A percentile compares a stretch with the other conserved stretches of the same genome.
Evolutionary conservation across 2,888 invertebrate genomes (phyloP).

Genomic region (Sinodicranocentrus sp.): DNA sequence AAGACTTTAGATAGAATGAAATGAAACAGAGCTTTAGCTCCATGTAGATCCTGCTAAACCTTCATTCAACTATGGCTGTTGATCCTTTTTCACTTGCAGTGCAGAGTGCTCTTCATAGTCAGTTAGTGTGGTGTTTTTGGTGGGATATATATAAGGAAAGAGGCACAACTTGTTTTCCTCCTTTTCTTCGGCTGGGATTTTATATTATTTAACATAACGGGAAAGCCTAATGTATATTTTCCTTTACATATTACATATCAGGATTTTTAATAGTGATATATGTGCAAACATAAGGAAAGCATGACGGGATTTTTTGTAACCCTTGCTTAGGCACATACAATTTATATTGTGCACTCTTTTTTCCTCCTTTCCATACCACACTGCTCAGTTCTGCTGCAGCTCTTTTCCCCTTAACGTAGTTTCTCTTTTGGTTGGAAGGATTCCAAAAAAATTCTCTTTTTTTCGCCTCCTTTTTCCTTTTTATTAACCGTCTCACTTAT

Average conservation of each 20-base stretch:
- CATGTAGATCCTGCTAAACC: slow-evolving; percentile 54
- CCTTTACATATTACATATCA: background rate
- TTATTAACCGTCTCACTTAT: slow-evolving; percentile 49
- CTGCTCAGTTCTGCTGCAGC: slow-evolving; percentile 52
- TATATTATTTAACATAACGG: slow-evolving; percentile 63
- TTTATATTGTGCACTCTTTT: slow-evolving; percentile 1
- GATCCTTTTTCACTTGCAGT: slow-evolving; percentile 49
- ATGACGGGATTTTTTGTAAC: slow-evolving; percentile 55
- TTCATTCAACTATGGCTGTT: slow-evolving; percentile 58
- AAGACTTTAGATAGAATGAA: slow-evolving; percentile 50
- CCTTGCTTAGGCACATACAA: slow-evolving; percentile 10
- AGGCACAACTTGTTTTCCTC: background rate
- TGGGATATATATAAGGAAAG: no score
- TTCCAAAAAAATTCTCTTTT: slow-evolving; percentile 48
- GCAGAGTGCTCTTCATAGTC: background rate
- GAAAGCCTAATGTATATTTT: slow-evolving; percentile 15
- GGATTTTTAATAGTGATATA: slow-evolving; percentile 66
- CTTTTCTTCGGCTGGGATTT: slow-evolving; percentile 26
- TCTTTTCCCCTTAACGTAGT: slow-evolving; percentile 1
- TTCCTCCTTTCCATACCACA: background rate
- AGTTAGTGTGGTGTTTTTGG: no score
- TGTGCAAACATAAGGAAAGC: slow-evolving; percentile 56
- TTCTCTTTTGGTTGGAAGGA: slow-evolving; percentile 48
- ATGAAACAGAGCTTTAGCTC: slow-evolving; percentile 58
- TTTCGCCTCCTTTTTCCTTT: slow-evolving; percentile 45